Evolutionary conservation across 1,140 invertebrate species (phyloP).

Genomic region (Philotrypesis tridentata): DNA sequence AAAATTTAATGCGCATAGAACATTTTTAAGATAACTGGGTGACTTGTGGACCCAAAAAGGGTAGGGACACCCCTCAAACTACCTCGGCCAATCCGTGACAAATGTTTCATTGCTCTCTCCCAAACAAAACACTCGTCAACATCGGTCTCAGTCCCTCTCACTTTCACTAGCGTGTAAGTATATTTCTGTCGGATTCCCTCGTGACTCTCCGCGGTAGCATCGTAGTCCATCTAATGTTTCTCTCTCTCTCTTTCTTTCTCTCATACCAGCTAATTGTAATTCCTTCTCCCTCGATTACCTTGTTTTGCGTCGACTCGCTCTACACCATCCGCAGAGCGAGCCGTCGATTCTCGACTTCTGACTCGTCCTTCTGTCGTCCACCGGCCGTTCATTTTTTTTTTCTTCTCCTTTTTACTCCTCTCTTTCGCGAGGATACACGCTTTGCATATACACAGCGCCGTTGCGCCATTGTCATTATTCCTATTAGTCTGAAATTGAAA

Average conservation of each 20-base stretch:
- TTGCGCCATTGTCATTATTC: slow-evolving; percentile 28
- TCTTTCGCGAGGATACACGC: neutral
- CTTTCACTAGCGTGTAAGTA: neutral
- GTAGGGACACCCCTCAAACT: too few relatives aligned
- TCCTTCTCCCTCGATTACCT: neutral
- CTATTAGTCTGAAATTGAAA: slow-evolving; percentile 24
- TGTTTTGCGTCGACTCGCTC: neutral
- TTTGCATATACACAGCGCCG: neutral
- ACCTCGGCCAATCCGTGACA: too few relatives aligned
- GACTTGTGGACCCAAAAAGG: too few relatives aligned
- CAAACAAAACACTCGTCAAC: too few relatives aligned
- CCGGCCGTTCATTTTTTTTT: too few relatives aligned
- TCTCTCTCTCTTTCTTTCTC: too few relatives aligned
- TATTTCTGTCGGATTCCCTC: neutral
- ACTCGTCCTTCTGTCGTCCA: slow-evolving; percentile 8
- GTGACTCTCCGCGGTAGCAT: neutral
- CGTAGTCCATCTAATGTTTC: neutral
- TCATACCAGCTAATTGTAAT: slow-evolving; percentile 25
- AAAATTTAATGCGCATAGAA: too few relatives aligned
- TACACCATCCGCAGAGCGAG: neutral
- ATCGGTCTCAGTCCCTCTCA: neutral
- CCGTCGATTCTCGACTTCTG: neutral
- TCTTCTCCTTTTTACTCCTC: neutral
- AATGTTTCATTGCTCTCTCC: too few relatives aligned
- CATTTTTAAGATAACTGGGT: too few relatives aligned